Base-by-base conservation (phyloP, 2,113 vertebrate species). In the Dendropsophus ebraccatus region DNA sequence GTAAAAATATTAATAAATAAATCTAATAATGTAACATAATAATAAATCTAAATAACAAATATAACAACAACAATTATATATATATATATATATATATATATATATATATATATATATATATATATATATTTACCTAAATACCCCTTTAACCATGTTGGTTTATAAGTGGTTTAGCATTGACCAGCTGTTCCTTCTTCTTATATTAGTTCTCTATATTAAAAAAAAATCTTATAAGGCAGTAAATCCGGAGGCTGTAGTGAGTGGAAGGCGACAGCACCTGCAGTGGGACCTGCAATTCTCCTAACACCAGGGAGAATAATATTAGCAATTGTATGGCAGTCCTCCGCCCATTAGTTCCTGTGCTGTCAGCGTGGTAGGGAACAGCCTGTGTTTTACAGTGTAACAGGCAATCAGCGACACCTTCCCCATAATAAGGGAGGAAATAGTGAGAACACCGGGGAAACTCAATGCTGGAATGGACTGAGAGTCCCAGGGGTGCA, bases 341-440 rank as follows among this genome's bases (percentile, higher is more conserved):
- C 35, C 17, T 14, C 5, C 7, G 21, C 5, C 52, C 5, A 41
- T 79, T 60, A 32, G 23, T 79, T 35, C 0, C 30, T 37, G 52
- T 41, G 16, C 52, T 41, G 21, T 79, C 32, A 60, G 76, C 0
- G 13, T 6, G 13, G 76, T 12, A 60, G 25, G 54, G 54, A 79
- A 41, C 32, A 37, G 52, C 19, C 8, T 23, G 76, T 52, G 16
- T 30, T 25, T 28, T n/a, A 17, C 17, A 76, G 73, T n/a, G 73
- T 30, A 76, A 52, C 73, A 76, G 52, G 73, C 73, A 28, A 76
- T 52, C 49, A 37, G 52, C 17, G 30, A 58, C 30, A 52, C 58
- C 30, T 35, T 30, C 35, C 76, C n/a, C 30, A n/a, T n/a, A n/a
- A 58, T 60, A 41, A 56, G 77, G 28, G 25, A 58, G 52, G 77